A percentile compares a stretch with the other conserved stretches of the same genome.
phyloP scores from a whole-genome alignment of 2,888 invertebrate species.

The Gastrophysa polygoni region DNA sequence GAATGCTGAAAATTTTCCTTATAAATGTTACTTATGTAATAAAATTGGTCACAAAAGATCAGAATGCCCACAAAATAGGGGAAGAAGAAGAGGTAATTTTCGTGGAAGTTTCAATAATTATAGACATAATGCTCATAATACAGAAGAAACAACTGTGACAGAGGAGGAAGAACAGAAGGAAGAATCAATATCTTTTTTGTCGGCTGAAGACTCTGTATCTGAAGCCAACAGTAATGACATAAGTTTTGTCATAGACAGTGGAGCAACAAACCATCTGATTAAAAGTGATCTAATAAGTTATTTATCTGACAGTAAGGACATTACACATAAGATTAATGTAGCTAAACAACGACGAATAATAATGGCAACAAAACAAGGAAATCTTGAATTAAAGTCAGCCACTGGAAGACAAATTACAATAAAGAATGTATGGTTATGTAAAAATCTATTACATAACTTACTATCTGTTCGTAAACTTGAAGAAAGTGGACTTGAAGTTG shows the following conservation, averaged over 20 bases:
- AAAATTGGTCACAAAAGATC: too few species aligned
- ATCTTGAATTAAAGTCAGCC: conserved; percentile 28
- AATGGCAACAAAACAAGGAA: conserved; percentile 30
- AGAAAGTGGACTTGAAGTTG: conserved; percentile 28
- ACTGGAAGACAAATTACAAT: conserved; percentile 22
- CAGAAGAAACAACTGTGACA: too few species aligned
- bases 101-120: too few species aligned
- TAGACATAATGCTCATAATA: too few species aligned
- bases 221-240: too few species aligned
- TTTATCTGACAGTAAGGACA: conserved; percentile 22
- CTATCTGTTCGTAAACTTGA: conserved; percentile 36
- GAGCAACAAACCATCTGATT: conserved; percentile 39
- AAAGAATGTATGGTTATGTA: conserved; percentile 32
- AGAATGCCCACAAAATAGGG: too few species aligned
- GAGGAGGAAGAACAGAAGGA: too few species aligned
- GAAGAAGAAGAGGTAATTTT: too few species aligned
- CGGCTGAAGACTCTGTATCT: too few species aligned
- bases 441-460: conserved; percentile 31
- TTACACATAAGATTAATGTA: conserved; percentile 33
- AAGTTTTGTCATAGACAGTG: conserved; percentile 24
- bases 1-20: too few species aligned
- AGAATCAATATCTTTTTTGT: too few species aligned
- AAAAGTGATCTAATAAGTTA: conserved; percentile 23
- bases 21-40: too few species aligned
- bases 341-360: conserved; percentile 36